Percentiles rank a stretch among this genome's conserved stretches.
Conservation (phyloP, 1,140 invertebrate species). For the Zaprionus nigranus region DNA sequence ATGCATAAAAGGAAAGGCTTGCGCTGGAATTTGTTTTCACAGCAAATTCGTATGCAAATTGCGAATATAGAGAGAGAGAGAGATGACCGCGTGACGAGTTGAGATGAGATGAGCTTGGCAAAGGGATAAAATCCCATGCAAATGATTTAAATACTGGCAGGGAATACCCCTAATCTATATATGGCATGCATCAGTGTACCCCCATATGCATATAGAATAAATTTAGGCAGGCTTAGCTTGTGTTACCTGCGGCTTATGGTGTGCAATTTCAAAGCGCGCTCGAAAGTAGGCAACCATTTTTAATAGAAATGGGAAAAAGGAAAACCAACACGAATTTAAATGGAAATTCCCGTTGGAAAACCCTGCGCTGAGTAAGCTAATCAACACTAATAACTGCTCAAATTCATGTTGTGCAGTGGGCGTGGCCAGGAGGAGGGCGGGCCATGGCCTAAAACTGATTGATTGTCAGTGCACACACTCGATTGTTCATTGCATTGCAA, state of each 20-base stretch:
- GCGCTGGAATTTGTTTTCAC: constrained; percentile 42
- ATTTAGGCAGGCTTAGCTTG: neutral
- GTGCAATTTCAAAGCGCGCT: neutral
- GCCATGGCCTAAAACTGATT: constrained; percentile 25
- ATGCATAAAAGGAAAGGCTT: constrained; percentile 24
- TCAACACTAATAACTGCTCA: neutral
- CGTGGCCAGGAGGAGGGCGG: neutral
- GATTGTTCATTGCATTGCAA: constrained; percentile 19
- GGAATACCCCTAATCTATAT: neutral
- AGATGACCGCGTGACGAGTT: constrained; percentile 28
- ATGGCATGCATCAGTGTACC: neutral
- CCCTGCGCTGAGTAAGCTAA: neutral
- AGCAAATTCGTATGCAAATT: constrained; percentile 42
- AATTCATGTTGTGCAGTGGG: neutral
- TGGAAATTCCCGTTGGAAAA: constrained; percentile 5
- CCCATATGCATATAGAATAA: too few species aligned
- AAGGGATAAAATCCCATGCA: constrained; percentile 27
- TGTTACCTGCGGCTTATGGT: neutral
- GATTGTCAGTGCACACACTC: constrained; percentile 34
- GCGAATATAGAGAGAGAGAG: neutral
- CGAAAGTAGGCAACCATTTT: neutral
- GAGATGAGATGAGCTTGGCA: neutral
- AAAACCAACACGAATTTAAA: neutral
- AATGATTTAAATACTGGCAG: constrained; percentile 14
- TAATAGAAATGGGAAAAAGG: neutral